phyloP scores from a whole-genome alignment of 2,113 vertebrate genomes.

The Physeter macrocephalus region DNA sequence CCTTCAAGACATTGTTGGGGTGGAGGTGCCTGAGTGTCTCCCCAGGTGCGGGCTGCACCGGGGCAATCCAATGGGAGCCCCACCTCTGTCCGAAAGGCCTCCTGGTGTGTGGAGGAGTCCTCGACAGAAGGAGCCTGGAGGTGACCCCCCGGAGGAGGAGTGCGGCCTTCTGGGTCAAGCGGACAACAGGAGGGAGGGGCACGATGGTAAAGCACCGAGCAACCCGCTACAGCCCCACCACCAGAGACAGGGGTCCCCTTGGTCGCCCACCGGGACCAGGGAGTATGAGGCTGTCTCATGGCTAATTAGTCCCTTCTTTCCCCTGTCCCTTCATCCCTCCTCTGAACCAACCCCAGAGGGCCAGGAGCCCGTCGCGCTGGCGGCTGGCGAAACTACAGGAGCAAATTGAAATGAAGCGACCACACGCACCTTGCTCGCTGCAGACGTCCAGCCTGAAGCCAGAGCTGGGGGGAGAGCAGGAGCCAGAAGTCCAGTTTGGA shows the following conservation, averaged over 20 bases:
- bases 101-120: background rate
- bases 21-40: background rate
- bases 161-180: background rate
- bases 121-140: background rate
- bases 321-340: background rate
- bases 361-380: background rate
- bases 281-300: background rate
- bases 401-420: background rate
- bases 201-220: background rate
- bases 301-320: background rate
- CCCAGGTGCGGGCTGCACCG: background rate
- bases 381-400: accelerated
- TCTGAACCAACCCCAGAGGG: background rate
- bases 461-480: background rate
- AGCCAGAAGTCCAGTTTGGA: background rate
- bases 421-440: background rate
- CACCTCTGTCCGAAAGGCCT: background rate
- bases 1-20: background rate
- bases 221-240: background rate
- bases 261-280: background rate
- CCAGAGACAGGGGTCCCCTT: background rate
- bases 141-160: background rate
- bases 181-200: too few relatives aligned
- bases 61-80: background rate
- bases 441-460: background rate